Conservation (phyloP, 2,113 vertebrate species). For the Lagopus leucura region DNA sequence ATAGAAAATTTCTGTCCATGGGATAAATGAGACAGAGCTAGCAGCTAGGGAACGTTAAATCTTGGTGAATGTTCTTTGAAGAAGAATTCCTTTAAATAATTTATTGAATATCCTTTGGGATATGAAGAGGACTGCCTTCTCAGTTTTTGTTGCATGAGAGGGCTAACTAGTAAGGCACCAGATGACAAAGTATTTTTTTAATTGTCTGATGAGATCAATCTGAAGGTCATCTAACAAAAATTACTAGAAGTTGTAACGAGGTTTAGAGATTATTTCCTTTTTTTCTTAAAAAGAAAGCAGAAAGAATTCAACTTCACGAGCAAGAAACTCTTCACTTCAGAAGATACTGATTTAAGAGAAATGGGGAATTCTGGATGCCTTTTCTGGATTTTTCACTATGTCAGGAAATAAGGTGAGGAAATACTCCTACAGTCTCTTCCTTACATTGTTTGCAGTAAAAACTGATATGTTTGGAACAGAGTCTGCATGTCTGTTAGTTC, state of each 20-base stretch:
- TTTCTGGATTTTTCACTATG: not conserved
- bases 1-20: not conserved
- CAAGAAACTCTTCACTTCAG: not conserved
- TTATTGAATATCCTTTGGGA: not conserved
- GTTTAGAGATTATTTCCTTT: not conserved
- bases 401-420: not conserved
- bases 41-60: not conserved
- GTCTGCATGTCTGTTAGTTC: not conserved
- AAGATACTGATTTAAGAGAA: not conserved
- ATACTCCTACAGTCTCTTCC: not conserved
- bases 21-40: not conserved
- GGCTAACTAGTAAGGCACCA: not conserved
- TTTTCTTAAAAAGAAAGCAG: not conserved
- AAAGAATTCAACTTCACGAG: not conserved
- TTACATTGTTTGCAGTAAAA: not conserved
- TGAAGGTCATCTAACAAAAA: not conserved
- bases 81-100: not conserved
- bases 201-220: not conserved
- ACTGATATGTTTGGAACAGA: not conserved
- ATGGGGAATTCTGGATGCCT: not conserved
- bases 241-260: not conserved
- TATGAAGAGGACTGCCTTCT: not conserved
- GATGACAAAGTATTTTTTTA: not conserved
- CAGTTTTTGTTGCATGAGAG: fast-evolving
- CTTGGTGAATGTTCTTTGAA: not conserved